Evolutionary conservation across 2,113 vertebrate species (phyloP), one percentile per base, ranked within the genome.

Genomic region (Willisornis vidua): DNA sequence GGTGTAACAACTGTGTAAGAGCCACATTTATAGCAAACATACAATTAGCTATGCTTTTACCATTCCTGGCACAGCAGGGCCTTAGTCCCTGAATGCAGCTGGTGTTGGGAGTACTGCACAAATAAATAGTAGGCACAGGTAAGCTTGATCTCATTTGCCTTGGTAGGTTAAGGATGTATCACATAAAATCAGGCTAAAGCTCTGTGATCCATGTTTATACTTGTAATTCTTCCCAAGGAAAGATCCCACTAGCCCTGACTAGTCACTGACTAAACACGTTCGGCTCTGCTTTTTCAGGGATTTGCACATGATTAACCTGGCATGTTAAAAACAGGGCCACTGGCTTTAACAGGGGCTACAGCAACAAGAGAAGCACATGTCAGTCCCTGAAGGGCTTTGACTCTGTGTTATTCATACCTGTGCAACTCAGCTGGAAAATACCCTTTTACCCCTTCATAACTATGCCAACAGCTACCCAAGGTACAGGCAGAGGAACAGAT

Each of bases 1-100:
- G 86, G 86, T 95, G 92, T 72, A 92, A 90, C 80, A 92, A 96
- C 76, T 70, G 89, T 89, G 87, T 92, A 87, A 90, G 83, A 92
- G 90, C 80, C 7, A 10, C 87, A 49, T 89, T 96, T 92, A 89
- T 70, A 81, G 92, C 66, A 93, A 93, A 92, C 73, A 62, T 66
- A 82, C 83, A 96, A 92, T 94, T 94, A 94, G 61, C 85, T 80
- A 6, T 76, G 83, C 71, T 89, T 78, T 70, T 87, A 82, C 73
- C 70, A 54, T 65, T 62, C 76, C 90, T 59, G 65, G 83, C 86
- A 76, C 86, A 96, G 95, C 95, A 89, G 93, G 93, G 87, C 66
- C 87, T 94, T 91, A 77, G 89, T 88, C 71, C 66, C 84, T 93
- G 87, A 76, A 70, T 76, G 67, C 83, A 49, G 80, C 68, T 93